Evolutionary conservation across 2,113 vertebrate genomes (phyloP).

Genomic region (Hippocampus barbouri): DNA sequence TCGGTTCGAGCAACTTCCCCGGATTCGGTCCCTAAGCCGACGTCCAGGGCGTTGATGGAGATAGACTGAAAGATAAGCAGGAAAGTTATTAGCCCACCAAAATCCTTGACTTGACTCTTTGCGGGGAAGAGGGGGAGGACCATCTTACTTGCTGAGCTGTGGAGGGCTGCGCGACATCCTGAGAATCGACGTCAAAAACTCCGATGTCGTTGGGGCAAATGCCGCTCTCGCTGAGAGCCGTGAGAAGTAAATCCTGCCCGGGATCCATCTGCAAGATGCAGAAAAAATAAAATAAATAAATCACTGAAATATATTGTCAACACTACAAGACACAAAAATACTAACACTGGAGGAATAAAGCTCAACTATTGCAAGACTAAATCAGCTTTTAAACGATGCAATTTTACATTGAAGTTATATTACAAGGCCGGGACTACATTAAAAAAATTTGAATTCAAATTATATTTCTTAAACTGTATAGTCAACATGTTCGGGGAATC

Average conservation of each 20-base stretch:
- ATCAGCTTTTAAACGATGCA: neutral
- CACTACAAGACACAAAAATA: neutral
- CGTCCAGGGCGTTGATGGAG: conserved; percentile 83
- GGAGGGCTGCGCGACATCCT: conserved; percentile 78
- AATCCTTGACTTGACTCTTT: neutral
- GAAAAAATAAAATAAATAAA: too few species aligned
- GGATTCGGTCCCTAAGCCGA: conserved; percentile 77
- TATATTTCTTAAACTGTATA: too few species aligned
- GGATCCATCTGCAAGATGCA: conserved; percentile 86
- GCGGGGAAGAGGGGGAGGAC: neutral
- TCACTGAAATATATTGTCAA: neutral
- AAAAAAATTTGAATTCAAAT: too few species aligned
- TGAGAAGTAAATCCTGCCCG: conserved; percentile 96
- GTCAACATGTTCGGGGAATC: too few species aligned
- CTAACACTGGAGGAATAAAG: neutral
- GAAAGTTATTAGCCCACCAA: neutral
- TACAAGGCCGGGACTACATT: too few species aligned
- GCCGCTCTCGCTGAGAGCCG: conserved; percentile 97
- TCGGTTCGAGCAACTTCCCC: conserved; percentile 51
- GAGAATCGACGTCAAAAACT: conserved; percentile 87
- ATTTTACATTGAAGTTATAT: too few species aligned
- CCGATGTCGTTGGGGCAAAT: conserved; percentile 92
- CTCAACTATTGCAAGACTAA: neutral
- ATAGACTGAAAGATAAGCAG: conserved; percentile 73
- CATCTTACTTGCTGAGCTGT: conserved; percentile 82